phyloP scores from a whole-genome alignment of 2,797 vertebrate genomes.

The Coluber constrictor region DNA sequence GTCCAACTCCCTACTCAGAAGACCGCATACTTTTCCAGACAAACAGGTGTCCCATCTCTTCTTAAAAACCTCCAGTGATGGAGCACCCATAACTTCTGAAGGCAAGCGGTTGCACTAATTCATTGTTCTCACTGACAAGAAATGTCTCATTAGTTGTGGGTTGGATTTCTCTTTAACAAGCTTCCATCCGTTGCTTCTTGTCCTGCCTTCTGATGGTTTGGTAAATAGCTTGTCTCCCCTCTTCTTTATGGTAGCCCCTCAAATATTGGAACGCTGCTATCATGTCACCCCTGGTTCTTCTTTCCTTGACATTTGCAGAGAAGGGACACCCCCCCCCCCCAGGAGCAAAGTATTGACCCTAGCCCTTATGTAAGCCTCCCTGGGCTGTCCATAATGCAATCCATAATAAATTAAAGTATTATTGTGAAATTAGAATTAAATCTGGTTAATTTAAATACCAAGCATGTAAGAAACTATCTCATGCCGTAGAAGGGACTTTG shows the following conservation, averaged over 20 bases:
- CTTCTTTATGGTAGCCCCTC: neutral
- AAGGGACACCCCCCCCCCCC: neutral
- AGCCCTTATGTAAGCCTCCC: neutral
- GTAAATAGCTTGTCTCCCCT: neutral
- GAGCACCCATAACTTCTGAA: neutral
- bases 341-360: neutral
- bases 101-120: neutral
- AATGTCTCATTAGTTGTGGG: neutral
- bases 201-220: neutral
- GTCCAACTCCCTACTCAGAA: neutral
- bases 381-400: neutral
- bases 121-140: neutral
- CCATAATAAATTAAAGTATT: neutral
- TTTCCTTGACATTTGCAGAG: neutral
- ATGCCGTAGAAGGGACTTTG: neutral
- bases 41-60: neutral
- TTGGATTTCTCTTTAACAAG: neutral
- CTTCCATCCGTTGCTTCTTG: neutral
- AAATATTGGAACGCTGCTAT: neutral
- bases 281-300: neutral
- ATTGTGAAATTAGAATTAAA: neutral
- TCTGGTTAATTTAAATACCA: neutral
- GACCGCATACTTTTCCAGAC: neutral
- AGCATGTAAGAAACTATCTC: neutral
- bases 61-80: neutral